phyloP scores from a whole-genome alignment of 2,113 vertebrate species.

The Scomber japonicus region DNA sequence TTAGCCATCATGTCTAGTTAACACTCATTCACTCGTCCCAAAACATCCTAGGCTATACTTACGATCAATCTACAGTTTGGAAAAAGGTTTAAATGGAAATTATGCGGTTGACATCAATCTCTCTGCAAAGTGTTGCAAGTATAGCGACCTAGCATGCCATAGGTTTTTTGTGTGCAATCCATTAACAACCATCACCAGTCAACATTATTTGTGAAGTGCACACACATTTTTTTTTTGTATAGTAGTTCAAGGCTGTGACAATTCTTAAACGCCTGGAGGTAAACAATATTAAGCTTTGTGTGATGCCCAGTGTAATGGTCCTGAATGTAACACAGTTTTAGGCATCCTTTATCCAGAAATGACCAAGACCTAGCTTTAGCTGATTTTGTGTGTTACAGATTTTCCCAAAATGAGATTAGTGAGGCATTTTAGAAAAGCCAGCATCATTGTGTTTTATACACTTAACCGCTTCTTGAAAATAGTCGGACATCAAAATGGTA shows the following conservation, averaged over 20 bases:
- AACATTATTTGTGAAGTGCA: slow-evolving; percentile 57
- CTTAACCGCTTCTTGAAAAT: slow-evolving; percentile 56
- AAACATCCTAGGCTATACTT: slow-evolving; percentile 50
- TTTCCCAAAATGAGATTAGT: slow-evolving; percentile 28
- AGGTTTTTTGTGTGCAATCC: slow-evolving; percentile 71
- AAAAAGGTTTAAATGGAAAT: slow-evolving; percentile 58
- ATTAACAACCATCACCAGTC: slow-evolving; percentile 67
- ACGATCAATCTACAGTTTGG: slow-evolving; percentile 53
- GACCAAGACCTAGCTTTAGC: slow-evolving; percentile 31
- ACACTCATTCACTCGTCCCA: slow-evolving; percentile 60
- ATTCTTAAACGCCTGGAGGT: slow-evolving; percentile 48
- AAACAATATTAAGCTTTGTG: slow-evolving; percentile 51
- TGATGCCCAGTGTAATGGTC: slow-evolving; percentile 33
- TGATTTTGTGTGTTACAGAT: slow-evolving; percentile 17
- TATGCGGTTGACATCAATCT: slow-evolving; percentile 69
- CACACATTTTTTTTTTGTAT: slow-evolving; percentile 25
- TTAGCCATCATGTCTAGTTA: slow-evolving; percentile 62
- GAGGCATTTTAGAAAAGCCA: slow-evolving; percentile 45
- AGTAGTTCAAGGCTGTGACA: slow-evolving; percentile 47
- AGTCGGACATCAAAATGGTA: slow-evolving; percentile 51
- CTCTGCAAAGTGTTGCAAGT: slow-evolving; percentile 72
- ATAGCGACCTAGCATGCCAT: slow-evolving; percentile 69
- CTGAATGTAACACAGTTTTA: slow-evolving; percentile 52
- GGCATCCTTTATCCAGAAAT: slow-evolving; percentile 45
- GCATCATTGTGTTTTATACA: slow-evolving; percentile 56